These are phyloP conservation scores for Atrina japonica DNA, from an alignment of 2,888 invertebrate genomes.

Conservation along the genomic window DNA sequence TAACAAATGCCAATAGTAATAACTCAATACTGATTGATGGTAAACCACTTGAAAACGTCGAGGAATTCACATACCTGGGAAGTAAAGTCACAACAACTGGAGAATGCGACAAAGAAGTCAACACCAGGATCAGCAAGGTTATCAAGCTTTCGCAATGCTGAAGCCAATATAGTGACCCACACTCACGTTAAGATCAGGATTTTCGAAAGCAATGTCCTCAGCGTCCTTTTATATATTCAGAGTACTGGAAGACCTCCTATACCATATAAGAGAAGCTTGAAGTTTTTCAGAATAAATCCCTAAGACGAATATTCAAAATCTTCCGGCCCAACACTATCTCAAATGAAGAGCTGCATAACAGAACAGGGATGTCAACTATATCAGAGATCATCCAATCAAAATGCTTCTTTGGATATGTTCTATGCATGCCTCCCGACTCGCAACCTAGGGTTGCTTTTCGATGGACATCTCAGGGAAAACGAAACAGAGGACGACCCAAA, in stretches of 20 bases:
- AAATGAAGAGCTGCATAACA: conserved; percentile 3
- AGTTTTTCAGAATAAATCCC: too few relatives aligned
- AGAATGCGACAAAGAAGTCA: conserved; percentile 15
- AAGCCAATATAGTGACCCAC: conserved; percentile 18
- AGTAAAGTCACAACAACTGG: conserved; percentile 7
- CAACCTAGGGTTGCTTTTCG: conserved; percentile 14
- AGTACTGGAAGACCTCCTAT: conserved; percentile 16
- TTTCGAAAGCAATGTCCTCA: conserved; percentile 26
- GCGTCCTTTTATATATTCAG: conserved; percentile 26
- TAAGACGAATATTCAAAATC: conserved; percentile 8
- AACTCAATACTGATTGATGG: background rate
- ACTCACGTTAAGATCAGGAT: conserved; percentile 18
- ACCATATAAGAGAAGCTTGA: conserved; percentile 13
- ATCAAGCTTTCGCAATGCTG: conserved; percentile 26
- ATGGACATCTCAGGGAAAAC: conserved; percentile 17
- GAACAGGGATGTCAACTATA: too few relatives aligned
- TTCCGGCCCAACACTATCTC: conserved; percentile 23
- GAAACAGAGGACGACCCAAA: conserved; percentile 17
- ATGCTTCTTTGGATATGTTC: background rate
- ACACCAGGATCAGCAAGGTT: conserved; percentile 31
- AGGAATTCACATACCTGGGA: conserved; percentile 16
- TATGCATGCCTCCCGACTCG: background rate
- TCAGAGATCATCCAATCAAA: background rate
- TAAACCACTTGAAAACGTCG: background rate
- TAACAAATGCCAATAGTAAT: background rate